These are phyloP conservation scores for Montifringilla adamsi DNA, from an alignment of 2,113 vertebrate species.

Conservation along the genomic window DNA sequence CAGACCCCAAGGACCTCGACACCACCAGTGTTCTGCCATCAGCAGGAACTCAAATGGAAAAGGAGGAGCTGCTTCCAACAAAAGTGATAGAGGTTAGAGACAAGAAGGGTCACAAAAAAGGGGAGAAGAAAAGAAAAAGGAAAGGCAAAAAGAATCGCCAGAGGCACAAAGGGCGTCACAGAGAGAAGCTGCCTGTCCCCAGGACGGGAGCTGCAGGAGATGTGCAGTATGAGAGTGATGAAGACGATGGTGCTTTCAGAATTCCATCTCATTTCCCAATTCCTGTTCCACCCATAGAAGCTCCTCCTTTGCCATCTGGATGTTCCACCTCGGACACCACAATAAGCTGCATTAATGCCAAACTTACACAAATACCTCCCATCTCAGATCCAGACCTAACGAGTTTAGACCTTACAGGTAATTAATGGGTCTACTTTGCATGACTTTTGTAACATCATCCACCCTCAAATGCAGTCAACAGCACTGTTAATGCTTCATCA, in stretches of 20 bases:
- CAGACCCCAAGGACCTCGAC: conserved; percentile 73
- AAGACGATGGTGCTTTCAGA: conserved; percentile 72
- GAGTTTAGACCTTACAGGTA: conserved; percentile 88
- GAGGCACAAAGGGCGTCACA: neutral
- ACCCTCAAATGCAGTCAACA: neutral
- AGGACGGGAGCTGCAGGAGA: neutral
- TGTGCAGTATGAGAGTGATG: neutral
- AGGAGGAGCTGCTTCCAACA: conserved; percentile 38
- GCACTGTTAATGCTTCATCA: neutral
- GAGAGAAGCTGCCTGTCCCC: neutral
- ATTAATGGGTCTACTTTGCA: conserved; percentile 19
- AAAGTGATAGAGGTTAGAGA: conserved; percentile 8
- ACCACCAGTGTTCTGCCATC: neutral
- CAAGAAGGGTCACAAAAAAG: neutral
- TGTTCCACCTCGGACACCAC: conserved; percentile 83
- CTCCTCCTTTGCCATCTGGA: conserved; percentile 75
- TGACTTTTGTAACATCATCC: neutral
- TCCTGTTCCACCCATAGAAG: conserved; percentile 46
- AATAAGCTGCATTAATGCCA: conserved; percentile 81
- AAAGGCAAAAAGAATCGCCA: conserved; percentile 31
- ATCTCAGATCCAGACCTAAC: conserved; percentile 83
- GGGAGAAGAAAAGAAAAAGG: conserved; percentile 55
- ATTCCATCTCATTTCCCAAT: conserved; percentile 50
- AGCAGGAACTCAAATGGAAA: conserved; percentile 46
- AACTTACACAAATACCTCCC: conserved; percentile 83